Base-by-base conservation (phyloP, 2,888 invertebrate species). In the Drosophila mulleri region DNA sequence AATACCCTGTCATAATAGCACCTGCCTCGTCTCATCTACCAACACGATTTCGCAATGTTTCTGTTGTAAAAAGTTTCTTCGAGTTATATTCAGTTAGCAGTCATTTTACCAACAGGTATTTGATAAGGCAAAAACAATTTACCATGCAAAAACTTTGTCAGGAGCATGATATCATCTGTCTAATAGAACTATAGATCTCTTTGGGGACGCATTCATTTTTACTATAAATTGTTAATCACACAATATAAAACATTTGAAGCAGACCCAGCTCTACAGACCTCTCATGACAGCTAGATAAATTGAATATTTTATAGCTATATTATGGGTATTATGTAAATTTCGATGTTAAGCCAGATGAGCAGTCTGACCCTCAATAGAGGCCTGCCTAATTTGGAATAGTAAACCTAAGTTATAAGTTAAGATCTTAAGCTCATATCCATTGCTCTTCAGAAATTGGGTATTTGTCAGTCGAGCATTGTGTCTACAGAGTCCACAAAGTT, bases 1-100 rank as follows among this genome's bases (percentile, higher is more conserved):
- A 35, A 59, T 75, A 68, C 64, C 42, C 63, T 57, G n/a, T 23
- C 6, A 6, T 37, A 54, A 41, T 16, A 29, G n/a, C 35, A 37
- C 32, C n/a, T 18, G 29, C 11, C 11, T n/a, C 16, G 18, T 45
- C 26, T 26, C n/a, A n/a, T 23, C 12, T 54, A 39, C n/a, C 23
- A n/a, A 12, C 12, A 6, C 39, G 12, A 41, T 14, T 39, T 8
- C 12, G 3, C n/a, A 18, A n/a, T 48, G 9, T 29, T 29, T 29
- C 7, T 7, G 7, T 18, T 32, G 12, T 7, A 12, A 18, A 32
- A 18, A 32, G 18, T 50, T 50, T 32, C 14, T 45, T 18, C 18
- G n/a, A 48, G 11, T n/a, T 29, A 29, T n/a, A n/a, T 29, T 48
- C 48, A 32, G n/a, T 12, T 18, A 32, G 48, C 29, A 18, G 12